These are phyloP conservation scores for Pseudomyrmex flavicornis DNA, from an alignment of 1,140 invertebrate species.

Conservation along the genomic window DNA sequence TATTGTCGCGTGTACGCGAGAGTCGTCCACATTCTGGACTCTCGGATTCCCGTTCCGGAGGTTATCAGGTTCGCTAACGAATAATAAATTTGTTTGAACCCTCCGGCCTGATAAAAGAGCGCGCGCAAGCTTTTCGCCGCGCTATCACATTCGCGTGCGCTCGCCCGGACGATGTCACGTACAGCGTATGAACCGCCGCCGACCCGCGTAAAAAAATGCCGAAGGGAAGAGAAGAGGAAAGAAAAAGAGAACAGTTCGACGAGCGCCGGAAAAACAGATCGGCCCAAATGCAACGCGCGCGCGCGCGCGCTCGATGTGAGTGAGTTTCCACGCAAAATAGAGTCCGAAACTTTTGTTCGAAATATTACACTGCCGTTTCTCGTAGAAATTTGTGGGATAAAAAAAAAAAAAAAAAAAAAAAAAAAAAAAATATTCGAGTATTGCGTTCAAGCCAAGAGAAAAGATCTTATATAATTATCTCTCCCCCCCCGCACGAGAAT, in stretches of 20 bases:
- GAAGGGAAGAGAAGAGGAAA: neutral
- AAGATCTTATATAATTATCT: too few relatives aligned
- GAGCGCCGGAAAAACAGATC: slow-evolving; percentile 26
- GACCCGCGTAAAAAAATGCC: slow-evolving; percentile 38
- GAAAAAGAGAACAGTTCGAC: slow-evolving; percentile 47
- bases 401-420: too few relatives aligned
- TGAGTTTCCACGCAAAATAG: too few relatives aligned
- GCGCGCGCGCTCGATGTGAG: too few relatives aligned
- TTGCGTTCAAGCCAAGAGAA: too few relatives aligned
- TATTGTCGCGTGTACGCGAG: neutral
- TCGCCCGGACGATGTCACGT: slow-evolving; percentile 41
- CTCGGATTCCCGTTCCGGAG: neutral
- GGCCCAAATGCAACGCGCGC: neutral
- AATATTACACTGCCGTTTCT: too few relatives aligned
- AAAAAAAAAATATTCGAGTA: too few relatives aligned
- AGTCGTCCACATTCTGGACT: neutral
- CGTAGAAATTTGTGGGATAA: too few relatives aligned
- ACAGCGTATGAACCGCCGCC: slow-evolving; percentile 42
- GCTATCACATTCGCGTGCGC: slow-evolving; percentile 44
- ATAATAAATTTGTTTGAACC: slow-evolving; percentile 48
- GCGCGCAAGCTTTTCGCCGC: slow-evolving; percentile 39
- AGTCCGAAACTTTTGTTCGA: too few relatives aligned
- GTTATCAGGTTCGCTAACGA: slow-evolving; percentile 42
- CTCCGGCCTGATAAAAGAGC: slow-evolving; percentile 16
- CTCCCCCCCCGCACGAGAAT: too few relatives aligned